Base-by-base conservation (phyloP, 2,113 vertebrate species). In the Channa argus region DNA sequence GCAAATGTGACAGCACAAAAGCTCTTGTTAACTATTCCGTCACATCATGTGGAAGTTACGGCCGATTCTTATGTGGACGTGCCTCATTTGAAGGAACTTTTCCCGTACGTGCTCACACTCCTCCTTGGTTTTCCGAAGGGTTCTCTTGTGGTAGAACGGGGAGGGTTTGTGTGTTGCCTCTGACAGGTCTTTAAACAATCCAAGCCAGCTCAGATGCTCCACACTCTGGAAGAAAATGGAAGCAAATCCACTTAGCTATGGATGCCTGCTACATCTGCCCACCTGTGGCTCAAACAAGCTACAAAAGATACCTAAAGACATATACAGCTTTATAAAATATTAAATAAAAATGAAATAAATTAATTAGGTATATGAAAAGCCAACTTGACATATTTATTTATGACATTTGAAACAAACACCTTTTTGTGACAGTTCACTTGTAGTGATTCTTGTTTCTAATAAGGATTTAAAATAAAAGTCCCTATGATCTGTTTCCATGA, bases 171-270 rank as follows among this genome's bases (percentile, higher is more conserved):
- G 89, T 1, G 90, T 90, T 52, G 90, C 86, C 45, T 92, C 92
- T 1, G 93, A 93, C 54, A 94, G 89, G 39, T 95, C 90, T 76
- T 95, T 95, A 68, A 94, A 95, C 43, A 95, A 62, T 2, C 95
- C 95, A 43, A 95, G 81, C 95, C 94, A 95, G 87, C 95, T 95
- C 52, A 95, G 88, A 68, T 94, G 93, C 82, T 95, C 94, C 12
- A 95, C 94, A 55, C 88, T 94, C 94, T 95, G 79, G 62, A 49
- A 60, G 53, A 37, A 6, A 83, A 52, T 0, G 4, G 0, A 8
- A 2, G 10, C 3, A 12, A 34, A 46, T 43, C 39, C 36, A 49
- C 14, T 56, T 10, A 67, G 13, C 13, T 4, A 41, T 54, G 14
- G 9, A 6, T 39, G 14, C 24, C 24, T 24, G 24, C 24, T 24